Conservation (phyloP, 2,113 vertebrate species). For the Halichoerus grypus region DNA sequence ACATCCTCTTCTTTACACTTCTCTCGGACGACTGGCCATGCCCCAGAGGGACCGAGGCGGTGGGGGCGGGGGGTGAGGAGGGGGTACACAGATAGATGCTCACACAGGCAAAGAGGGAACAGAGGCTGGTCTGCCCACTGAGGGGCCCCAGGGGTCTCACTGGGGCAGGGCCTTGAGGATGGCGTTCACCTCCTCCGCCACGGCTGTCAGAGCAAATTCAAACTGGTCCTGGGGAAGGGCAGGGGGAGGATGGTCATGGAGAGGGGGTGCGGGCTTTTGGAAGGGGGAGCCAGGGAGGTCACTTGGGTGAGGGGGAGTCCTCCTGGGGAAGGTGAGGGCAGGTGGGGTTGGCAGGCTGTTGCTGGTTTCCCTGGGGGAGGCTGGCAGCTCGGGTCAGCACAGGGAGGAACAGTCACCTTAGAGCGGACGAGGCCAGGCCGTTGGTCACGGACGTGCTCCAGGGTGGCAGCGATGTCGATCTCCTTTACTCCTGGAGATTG, state of each 20-base stretch:
- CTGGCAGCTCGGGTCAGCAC: not conserved
- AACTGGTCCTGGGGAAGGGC: conserved; percentile 95
- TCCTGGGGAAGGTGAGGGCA: not conserved
- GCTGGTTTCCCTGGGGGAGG: not conserved
- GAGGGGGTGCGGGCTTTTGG: too few relatives aligned
- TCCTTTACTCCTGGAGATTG: conserved; percentile 94
- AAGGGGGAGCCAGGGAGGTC: not conserved
- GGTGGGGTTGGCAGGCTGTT: not conserved
- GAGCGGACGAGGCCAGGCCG: conserved; percentile 95
- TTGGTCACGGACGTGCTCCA: conserved; percentile 98
- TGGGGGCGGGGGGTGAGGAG: not conserved
- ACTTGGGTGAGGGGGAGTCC: not conserved
- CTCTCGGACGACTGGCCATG: not conserved
- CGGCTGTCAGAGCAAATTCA: conserved; percentile 97
- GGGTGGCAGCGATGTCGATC: conserved; percentile 97
- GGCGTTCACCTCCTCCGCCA: conserved; percentile 98
- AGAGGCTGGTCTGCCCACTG: not conserved
- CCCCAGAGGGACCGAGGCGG: not conserved
- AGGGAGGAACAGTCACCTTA: conserved; percentile 89
- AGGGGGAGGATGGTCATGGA: not conserved
- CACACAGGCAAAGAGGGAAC: conserved; percentile 56
- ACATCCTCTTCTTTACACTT: not conserved
- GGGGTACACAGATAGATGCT: conserved; percentile 42
- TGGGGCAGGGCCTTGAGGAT: conserved; percentile 98
- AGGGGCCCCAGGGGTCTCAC: conserved; percentile 83